Evolutionary conservation across 2,888 invertebrate genomes (phyloP).

Genomic region (Drosophila niveifrons): DNA sequence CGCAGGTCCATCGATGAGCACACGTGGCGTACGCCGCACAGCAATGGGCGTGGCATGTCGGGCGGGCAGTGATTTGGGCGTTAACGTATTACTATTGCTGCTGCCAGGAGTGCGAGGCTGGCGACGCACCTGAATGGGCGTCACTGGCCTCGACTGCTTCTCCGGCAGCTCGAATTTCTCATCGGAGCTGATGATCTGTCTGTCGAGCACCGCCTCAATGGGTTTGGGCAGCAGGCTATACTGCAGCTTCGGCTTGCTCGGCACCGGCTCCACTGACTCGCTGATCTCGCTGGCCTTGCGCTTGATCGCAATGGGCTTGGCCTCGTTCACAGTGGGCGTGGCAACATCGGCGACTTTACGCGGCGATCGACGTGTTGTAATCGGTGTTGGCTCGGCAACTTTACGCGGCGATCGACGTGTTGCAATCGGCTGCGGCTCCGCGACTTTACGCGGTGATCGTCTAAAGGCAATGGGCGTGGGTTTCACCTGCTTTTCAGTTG

Average conservation of each 20-base stretch:
- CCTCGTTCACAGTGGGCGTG: slow-evolving; percentile 25
- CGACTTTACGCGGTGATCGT: slow-evolving; percentile 54
- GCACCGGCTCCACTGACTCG: slow-evolving; percentile 4
- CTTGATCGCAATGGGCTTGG: slow-evolving; percentile 21
- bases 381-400: slow-evolving; percentile 31
- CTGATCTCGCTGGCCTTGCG: slow-evolving; percentile 24
- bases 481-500: slow-evolving; percentile 17
- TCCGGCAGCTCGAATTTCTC: slow-evolving; percentile 84
- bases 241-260: slow-evolving; percentile 19
- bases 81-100: slow-evolving; percentile 39
- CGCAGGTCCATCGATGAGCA: slow-evolving; percentile 55
- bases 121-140: slow-evolving; percentile 84
- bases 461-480: slow-evolving; percentile 60
- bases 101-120: slow-evolving; percentile 81
- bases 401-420: slow-evolving; percentile 52
- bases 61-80: slow-evolving; percentile 50
- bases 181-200: slow-evolving; percentile 83
- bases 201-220: slow-evolving; percentile 73
- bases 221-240: slow-evolving; percentile 56
- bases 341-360: slow-evolving; percentile 31
- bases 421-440: slow-evolving; percentile 47
- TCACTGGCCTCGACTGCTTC: slow-evolving; percentile 80
- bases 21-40: slow-evolving; percentile 83
- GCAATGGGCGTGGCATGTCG: slow-evolving; percentile 82
- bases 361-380: slow-evolving; percentile 42